Percentiles rank a stretch among this genome's conserved stretches.
Evolutionary conservation across 2,797 vertebrate species (phyloP).

Genomic region (Philypnodon macrostomus): DNA sequence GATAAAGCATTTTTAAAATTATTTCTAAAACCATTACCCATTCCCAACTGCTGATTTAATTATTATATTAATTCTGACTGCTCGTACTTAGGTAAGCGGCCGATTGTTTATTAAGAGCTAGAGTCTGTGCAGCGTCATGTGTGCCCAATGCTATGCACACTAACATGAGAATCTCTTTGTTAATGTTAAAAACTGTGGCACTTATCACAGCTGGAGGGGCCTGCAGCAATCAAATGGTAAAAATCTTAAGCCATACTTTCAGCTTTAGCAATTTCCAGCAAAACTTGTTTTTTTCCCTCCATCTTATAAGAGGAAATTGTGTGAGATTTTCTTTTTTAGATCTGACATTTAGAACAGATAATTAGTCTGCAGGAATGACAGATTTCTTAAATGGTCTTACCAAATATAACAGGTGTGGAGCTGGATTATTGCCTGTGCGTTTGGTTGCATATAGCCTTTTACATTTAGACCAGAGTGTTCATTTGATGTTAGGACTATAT

Average conservation of each 20-base stretch:
- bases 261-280: conserved; percentile 10
- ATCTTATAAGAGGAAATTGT: conserved; percentile 23
- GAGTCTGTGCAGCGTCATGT: conserved; percentile 17
- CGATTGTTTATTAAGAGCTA: conserved; percentile 73
- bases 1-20: no score
- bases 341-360: conserved; percentile 18
- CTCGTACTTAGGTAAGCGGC: neutral
- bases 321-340: conserved; percentile 12
- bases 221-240: conserved; percentile 49
- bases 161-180: conserved; percentile 41
- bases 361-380: conserved; percentile 7
- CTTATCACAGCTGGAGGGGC: conserved; percentile 62
- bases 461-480: neutral
- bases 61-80: neutral
- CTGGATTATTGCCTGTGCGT: neutral
- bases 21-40: no score
- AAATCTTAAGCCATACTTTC: conserved; percentile 20
- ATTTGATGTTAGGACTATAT: neutral
- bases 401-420: conserved; percentile 2
- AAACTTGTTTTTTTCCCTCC: conserved; percentile 17
- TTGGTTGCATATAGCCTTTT: conserved; percentile 1
- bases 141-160: conserved; percentile 32
- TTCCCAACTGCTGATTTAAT: no score
- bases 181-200: conserved; percentile 48
- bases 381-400: conserved; percentile 10